Percentiles rank a stretch among this genome's conserved stretches.
Conservation (phyloP, 2,797 vertebrate genomes). For the Squalus acanthias region DNA sequence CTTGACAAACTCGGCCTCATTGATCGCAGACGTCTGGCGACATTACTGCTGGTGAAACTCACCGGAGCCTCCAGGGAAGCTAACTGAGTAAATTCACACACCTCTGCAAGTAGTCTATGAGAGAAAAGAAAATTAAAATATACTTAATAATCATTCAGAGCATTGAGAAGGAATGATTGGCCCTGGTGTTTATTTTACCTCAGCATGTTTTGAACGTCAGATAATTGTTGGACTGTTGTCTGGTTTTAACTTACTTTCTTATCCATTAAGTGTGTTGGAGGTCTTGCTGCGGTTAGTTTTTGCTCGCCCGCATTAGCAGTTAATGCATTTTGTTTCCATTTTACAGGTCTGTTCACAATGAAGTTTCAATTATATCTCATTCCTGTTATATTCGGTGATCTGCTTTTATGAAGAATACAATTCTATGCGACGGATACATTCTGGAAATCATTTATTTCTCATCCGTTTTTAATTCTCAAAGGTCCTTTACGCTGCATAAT, state of each 20-base stretch:
- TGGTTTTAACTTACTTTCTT: neutral
- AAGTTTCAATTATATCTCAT: neutral
- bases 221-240: neutral
- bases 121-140: neutral
- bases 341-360: neutral
- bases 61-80: neutral
- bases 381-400: neutral
- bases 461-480: neutral
- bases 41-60: neutral
- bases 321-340: neutral
- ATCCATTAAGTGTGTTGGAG: neutral
- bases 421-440: neutral
- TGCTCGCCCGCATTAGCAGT: neutral
- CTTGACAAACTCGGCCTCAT: neutral
- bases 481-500: neutral
- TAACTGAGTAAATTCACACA: no score
- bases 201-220: neutral
- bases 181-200: neutral
- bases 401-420: neutral
- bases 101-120: neutral
- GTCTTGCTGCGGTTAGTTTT: neutral
- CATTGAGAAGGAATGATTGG: neutral
- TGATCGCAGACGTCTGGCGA: neutral
- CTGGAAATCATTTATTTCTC: conserved; percentile 5
- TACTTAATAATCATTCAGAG: neutral